Percentiles rank a stretch among this genome's conserved stretches.
Conservation (phyloP, 1,140 invertebrate genomes). For the Campodea augens region DNA sequence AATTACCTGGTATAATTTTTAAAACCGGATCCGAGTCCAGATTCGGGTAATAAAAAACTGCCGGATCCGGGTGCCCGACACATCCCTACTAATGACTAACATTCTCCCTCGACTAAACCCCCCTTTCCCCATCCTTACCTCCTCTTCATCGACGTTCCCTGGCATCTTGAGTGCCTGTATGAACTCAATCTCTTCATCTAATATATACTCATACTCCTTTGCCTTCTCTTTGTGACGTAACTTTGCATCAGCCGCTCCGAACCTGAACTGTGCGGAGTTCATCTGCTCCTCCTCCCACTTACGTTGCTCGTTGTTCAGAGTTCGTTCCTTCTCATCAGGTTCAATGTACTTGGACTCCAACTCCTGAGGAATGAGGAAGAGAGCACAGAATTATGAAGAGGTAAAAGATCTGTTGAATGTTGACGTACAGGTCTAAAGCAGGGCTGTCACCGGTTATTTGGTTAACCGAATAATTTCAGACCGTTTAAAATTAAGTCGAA, state of each 20-base stretch:
- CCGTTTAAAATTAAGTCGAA: too few species aligned
- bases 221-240: slow-evolving; percentile 19
- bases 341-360: slow-evolving; percentile 55
- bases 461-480: too few species aligned
- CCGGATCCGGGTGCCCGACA: too few species aligned
- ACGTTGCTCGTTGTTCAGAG: slow-evolving; percentile 63
- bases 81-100: too few species aligned
- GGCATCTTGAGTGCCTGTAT: slow-evolving; percentile 80
- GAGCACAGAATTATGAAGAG: too few species aligned
- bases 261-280: slow-evolving; percentile 72
- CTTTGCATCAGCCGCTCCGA: slow-evolving; percentile 80
- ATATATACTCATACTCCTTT: slow-evolving; percentile 78
- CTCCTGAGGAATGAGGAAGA: too few species aligned
- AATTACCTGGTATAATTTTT: too few species aligned
- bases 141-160: slow-evolving; percentile 37
- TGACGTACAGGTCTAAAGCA: too few species aligned
- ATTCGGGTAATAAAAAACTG: too few species aligned
- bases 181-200: slow-evolving; percentile 96
- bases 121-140: slow-evolving; percentile 10
- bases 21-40: too few species aligned
- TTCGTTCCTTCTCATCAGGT: slow-evolving; percentile 65
- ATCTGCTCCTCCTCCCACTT: slow-evolving; percentile 99
- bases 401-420: too few species aligned
- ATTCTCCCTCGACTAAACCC: background rate
- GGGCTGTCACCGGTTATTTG: too few species aligned